A percentile compares a stretch with the other conserved stretches of the same genome.
Conservation (phyloP, 1,140 invertebrate genomes). For the Leucophenga varia region DNA sequence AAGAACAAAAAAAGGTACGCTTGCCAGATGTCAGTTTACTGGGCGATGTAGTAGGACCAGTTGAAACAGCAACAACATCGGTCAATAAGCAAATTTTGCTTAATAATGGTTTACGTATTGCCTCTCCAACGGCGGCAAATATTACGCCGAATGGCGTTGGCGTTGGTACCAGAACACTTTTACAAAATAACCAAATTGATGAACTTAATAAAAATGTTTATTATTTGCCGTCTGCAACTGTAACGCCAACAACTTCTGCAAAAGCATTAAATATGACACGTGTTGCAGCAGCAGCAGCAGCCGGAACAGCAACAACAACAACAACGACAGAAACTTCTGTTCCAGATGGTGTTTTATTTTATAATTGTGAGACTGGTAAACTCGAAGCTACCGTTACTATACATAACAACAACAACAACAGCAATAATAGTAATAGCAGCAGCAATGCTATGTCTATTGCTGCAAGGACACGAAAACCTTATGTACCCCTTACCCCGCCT, state of each 20-base stretch:
- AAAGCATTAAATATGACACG: background rate
- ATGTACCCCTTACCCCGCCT: constrained; percentile 42
- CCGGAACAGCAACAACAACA: background rate
- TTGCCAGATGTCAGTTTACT: background rate
- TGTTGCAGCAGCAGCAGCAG: constrained; percentile 1
- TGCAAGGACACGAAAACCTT: constrained; percentile 17
- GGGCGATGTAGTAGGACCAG: constrained; percentile 7
- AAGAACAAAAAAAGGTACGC: background rate
- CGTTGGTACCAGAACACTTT: background rate
- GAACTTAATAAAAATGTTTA: no score
- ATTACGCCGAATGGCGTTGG: constrained; percentile 21
- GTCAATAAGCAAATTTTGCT: constrained; percentile 34
- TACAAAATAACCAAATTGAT: background rate
- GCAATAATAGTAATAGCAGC: constrained; percentile 3
- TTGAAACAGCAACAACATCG: constrained; percentile 13
- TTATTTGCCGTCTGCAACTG: background rate
- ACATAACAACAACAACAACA: constrained; percentile 1
- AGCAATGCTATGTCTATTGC: constrained; percentile 2
- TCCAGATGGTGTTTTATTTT: background rate
- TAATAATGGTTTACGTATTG: constrained; percentile 14
- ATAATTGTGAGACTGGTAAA: background rate
- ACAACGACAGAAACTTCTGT: background rate
- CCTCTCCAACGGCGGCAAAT: constrained; percentile 22
- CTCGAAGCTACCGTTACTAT: background rate
- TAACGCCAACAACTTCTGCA: background rate